Conservation (phyloP, 2,113 vertebrate species). For the Eptatretus burgeri region DNA sequence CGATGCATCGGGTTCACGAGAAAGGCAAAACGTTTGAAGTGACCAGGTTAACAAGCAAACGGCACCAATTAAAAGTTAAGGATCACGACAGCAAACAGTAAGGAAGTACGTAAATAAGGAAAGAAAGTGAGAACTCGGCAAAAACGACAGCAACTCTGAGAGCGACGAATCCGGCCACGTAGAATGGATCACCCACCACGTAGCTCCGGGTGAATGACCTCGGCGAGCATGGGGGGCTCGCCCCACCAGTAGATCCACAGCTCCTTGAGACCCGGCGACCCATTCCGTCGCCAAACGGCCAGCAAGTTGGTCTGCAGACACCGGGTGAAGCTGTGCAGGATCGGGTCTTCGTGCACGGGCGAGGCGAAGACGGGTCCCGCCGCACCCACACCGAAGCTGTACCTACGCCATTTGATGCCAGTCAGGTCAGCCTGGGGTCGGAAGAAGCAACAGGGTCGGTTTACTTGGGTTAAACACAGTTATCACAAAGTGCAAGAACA, state of each 20-base stretch:
- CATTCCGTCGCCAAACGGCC: conserved; percentile 74
- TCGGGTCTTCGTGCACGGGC: conserved; percentile 80
- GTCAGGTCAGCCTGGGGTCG: conserved; percentile 54
- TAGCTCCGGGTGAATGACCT: conserved; percentile 75
- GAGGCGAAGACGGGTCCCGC: conserved; percentile 88
- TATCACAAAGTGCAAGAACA: too few relatives aligned
- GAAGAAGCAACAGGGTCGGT: not conserved
- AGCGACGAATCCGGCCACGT: too few relatives aligned
- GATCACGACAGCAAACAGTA: too few relatives aligned
- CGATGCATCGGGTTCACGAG: too few relatives aligned
- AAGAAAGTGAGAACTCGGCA: too few relatives aligned
- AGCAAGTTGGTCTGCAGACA: conserved; percentile 83
- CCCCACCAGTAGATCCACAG: conserved; percentile 99
- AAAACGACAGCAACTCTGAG: too few relatives aligned
- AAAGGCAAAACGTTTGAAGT: too few relatives aligned
- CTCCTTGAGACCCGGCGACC: conserved; percentile 59
- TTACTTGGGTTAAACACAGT: too few relatives aligned
- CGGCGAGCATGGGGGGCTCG: conserved; percentile 56
- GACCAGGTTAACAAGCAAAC: too few relatives aligned
- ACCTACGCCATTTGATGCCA: conserved; percentile 98
- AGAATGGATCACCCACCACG: conserved; percentile 32
- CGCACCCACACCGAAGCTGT: conserved; percentile 66
- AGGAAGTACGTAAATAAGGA: too few relatives aligned
- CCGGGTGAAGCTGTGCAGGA: conserved; percentile 82
- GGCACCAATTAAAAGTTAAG: too few relatives aligned